These are phyloP conservation scores for Pemphigus obesinymphae DNA, from an alignment of 1,140 invertebrate species.

Conservation along the genomic window DNA sequence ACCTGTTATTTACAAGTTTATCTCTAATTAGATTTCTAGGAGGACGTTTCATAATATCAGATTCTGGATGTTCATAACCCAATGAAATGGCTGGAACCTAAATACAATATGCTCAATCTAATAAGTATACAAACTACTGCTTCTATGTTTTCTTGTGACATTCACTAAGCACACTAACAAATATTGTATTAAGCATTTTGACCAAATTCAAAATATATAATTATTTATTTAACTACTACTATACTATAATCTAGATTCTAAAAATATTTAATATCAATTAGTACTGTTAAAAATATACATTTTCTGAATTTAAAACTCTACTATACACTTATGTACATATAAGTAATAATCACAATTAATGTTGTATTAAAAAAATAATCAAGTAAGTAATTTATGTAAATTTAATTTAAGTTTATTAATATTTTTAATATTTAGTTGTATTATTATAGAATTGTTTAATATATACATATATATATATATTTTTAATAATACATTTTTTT, in stretches of 20 bases:
- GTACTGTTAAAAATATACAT: not conserved
- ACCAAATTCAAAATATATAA: not conserved
- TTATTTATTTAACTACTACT: not conserved
- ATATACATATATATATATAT: too few relatives aligned
- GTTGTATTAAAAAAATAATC: not conserved
- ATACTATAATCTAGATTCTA: not conserved
- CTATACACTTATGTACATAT: not conserved
- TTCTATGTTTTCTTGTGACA: not conserved
- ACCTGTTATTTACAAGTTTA: constrained; percentile 97
- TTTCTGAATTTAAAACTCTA: not conserved
- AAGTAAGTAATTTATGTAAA: not conserved
- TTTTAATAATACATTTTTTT: not conserved
- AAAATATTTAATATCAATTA: not conserved
- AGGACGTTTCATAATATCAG: constrained; percentile 98
- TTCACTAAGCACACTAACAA: not conserved
- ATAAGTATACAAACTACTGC: constrained; percentile 30
- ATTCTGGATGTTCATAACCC: constrained; percentile 96
- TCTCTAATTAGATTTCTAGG: constrained; percentile 91
- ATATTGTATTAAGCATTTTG: not conserved
- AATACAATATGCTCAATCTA: constrained; percentile 42
- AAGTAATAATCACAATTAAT: not conserved
- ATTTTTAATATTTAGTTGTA: not conserved
- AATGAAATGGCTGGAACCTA: constrained; percentile 97
- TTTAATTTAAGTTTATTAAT: not conserved
- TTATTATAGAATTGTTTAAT: not conserved